Evolutionary conservation across 35 echinoderm and acorn worm genomes (phyloP).

Genomic region (Ptychodera flava): DNA sequence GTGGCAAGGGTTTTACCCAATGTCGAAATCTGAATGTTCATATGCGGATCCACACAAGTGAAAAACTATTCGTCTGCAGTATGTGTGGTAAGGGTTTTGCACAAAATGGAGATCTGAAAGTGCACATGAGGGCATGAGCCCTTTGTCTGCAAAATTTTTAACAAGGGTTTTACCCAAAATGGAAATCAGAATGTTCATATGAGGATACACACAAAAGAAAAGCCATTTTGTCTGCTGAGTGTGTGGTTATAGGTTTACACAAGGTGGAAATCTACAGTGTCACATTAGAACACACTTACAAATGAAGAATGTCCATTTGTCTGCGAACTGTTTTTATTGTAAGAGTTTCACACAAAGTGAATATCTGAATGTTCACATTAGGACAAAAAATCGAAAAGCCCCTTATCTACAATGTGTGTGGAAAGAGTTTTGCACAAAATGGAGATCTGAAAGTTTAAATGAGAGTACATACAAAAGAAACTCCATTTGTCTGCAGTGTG

Average conservation of each 20-base stretch:
- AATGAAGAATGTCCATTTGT: slow-evolving; percentile 31
- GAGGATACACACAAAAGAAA: slow-evolving; percentile 59
- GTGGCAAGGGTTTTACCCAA: slow-evolving; percentile 29
- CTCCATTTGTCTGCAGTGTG: not conserved
- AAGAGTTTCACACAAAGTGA: slow-evolving; percentile 12
- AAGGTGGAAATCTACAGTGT: slow-evolving; percentile 15
- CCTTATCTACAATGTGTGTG: slow-evolving; percentile 24
- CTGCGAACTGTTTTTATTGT: slow-evolving; percentile 32
- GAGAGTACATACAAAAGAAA: not conserved
- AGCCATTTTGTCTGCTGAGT: slow-evolving; percentile 57
- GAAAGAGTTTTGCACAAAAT: not conserved
- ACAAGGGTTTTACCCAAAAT: slow-evolving; percentile 24
- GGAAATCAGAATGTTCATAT: slow-evolving; percentile 53
- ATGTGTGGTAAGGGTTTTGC: slow-evolving; percentile 59
- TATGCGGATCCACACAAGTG: slow-evolving; percentile 41
- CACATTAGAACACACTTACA: slow-evolving; percentile 42
- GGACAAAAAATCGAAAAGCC: slow-evolving; percentile 28
- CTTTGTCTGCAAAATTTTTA: slow-evolving; percentile 60
- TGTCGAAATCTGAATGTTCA: slow-evolving; percentile 51
- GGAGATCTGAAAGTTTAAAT: not conserved
- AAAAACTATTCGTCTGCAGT: slow-evolving; percentile 39
- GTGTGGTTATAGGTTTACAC: slow-evolving; percentile 48
- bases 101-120: slow-evolving; percentile 10
- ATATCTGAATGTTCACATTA: slow-evolving; percentile 19
- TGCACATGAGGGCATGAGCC: slow-evolving; percentile 53